phyloP scores from a whole-genome alignment of 2,113 vertebrate genomes.

The Cromileptes altivelis region DNA sequence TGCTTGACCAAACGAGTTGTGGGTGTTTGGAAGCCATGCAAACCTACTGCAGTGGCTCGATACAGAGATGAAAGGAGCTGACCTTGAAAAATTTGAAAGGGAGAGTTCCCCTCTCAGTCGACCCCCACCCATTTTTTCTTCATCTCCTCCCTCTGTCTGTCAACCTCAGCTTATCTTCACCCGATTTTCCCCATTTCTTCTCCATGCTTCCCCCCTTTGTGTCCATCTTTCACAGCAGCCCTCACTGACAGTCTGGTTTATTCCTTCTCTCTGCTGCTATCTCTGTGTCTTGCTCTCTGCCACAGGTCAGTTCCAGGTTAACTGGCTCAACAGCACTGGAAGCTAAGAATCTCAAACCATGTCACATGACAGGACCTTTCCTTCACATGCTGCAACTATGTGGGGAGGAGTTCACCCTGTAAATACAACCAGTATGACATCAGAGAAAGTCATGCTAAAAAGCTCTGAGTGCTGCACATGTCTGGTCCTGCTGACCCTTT shows the following conservation, averaged over 20 bases:
- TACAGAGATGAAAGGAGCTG: conserved; percentile 49
- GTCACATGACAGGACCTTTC: neutral
- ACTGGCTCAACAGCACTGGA: neutral
- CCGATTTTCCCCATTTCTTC: neutral
- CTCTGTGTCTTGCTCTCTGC: neutral
- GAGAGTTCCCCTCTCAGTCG: conserved; percentile 19
- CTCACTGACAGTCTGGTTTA: neutral
- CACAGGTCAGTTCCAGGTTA: conserved; percentile 50
- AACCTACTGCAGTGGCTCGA: conserved; percentile 11
- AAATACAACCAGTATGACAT: neutral
- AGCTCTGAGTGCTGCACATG: neutral
- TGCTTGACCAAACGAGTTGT: conserved; percentile 51
- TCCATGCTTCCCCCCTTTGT: neutral
- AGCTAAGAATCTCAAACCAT: conserved; percentile 24
- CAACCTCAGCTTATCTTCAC: conserved; percentile 41
- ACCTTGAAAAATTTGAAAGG: conserved; percentile 63
- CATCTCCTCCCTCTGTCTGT: conserved; percentile 15
- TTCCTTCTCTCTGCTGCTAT: conserved; percentile 1
- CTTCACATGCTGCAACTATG: neutral
- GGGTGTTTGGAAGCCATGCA: conserved; percentile 21
- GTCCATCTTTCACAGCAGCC: conserved; percentile 6
- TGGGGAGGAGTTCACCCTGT: neutral
- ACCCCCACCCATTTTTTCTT: conserved; percentile 25
- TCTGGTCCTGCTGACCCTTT: neutral
- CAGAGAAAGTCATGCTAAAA: neutral